Conservation (phyloP, 2,888 invertebrate genomes). For the Eristalinus sepulchralis region DNA sequence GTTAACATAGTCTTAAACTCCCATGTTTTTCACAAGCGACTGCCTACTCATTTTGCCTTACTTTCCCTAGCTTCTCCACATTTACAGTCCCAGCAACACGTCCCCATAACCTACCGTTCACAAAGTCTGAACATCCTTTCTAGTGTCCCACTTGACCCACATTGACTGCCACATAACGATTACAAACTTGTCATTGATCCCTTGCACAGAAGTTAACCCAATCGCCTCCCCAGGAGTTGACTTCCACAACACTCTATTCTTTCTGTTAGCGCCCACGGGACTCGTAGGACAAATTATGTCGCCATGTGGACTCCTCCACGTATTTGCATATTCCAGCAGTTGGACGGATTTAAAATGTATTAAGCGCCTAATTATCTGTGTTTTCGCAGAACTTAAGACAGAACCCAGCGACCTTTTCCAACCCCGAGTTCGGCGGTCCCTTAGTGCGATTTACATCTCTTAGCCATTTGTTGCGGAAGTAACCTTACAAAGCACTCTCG, state of each 20-base stretch:
- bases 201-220: conserved; percentile 6
- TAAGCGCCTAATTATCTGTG: conserved; percentile 45
- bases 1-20: too few species aligned
- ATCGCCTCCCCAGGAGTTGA: conserved; percentile 16
- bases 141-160: neutral
- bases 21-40: too few species aligned
- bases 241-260: too few species aligned
- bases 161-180: neutral
- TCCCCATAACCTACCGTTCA: too few species aligned
- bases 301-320: conserved; percentile 16
- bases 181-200: conserved; percentile 6
- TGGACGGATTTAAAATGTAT: conserved; percentile 25
- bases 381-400: conserved; percentile 22
- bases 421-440: neutral
- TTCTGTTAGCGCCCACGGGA: neutral
- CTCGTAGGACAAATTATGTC: conserved; percentile 7
- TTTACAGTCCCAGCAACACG: too few species aligned
- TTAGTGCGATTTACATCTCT: conserved; percentile 29
- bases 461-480: conserved; percentile 14
- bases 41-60: too few species aligned
- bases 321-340: conserved; percentile 27
- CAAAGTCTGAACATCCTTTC: too few species aligned
- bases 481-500: neutral
- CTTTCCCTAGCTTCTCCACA: too few species aligned
- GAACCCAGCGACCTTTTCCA: conserved; percentile 4